A percentile compares a stretch with the other conserved stretches of the same genome.
Evolutionary conservation across 2,888 invertebrate genomes (phyloP).

Genomic region (Pterostichus niger): DNA sequence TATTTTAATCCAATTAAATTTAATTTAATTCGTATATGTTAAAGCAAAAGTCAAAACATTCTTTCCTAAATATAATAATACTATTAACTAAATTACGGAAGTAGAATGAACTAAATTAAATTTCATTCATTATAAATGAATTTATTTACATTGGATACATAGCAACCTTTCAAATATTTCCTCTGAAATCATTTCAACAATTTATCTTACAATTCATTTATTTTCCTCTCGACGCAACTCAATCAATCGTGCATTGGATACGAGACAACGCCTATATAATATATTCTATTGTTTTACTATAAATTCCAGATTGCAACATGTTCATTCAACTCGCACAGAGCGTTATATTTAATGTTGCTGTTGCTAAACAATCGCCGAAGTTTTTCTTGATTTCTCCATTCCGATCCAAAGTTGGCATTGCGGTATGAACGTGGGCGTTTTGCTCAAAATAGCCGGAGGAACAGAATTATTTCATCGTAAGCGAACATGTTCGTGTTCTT

Average conservation of each 20-base stretch:
- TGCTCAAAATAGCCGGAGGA: conserved; percentile 21
- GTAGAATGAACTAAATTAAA: conserved; percentile 17
- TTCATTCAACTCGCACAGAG: conserved; percentile 20
- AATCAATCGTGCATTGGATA: conserved; percentile 16
- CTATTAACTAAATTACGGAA: background rate
- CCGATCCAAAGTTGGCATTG: conserved; percentile 22
- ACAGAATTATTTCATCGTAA: conserved; percentile 25
- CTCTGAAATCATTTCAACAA: background rate
- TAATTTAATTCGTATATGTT: background rate
- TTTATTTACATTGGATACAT: conserved; percentile 31
- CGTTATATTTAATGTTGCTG: conserved; percentile 6
- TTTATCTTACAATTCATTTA: conserved; percentile 19
- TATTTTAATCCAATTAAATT: conserved; percentile 8
- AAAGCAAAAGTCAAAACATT: background rate
- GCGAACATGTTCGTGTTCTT: conserved; percentile 26
- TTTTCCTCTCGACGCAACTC: background rate
- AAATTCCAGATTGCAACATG: conserved; percentile 25
- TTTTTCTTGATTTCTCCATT: conserved; percentile 30
- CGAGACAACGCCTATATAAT: conserved; percentile 30
- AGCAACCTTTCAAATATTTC: conserved; percentile 5
- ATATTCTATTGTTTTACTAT: conserved; percentile 48
- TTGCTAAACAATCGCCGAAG: conserved; percentile 37
- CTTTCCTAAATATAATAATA: conserved; percentile 17
- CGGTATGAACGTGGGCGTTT: conserved; percentile 18
- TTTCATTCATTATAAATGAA: conserved; percentile 10